These are phyloP conservation scores for Leiothrix lutea DNA, from an alignment of 2,113 vertebrate genomes.

Conservation along the genomic window DNA sequence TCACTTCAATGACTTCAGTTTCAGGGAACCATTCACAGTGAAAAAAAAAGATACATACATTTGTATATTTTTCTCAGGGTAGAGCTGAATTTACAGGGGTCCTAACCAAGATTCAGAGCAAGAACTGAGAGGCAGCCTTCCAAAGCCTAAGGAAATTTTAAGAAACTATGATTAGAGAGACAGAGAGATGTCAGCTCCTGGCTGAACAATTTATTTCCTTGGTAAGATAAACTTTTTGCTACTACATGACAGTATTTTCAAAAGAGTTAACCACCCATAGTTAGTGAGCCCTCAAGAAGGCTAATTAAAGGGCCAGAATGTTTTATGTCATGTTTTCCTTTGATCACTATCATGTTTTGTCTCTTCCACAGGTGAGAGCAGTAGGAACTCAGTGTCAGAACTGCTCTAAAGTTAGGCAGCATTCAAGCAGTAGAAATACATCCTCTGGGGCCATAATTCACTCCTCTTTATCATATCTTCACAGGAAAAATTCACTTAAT, in stretches of 20 bases:
- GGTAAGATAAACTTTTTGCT: neutral
- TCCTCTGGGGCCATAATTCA: neutral
- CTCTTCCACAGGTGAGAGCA: neutral
- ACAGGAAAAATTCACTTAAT: neutral
- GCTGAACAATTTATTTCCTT: neutral
- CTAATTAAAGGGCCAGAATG: neutral
- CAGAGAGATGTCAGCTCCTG: neutral
- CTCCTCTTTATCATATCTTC: neutral
- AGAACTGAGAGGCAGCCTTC: neutral
- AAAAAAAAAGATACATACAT: neutral
- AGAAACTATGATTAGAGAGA: neutral
- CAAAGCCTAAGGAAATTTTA: neutral
- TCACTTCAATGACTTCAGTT: neutral
- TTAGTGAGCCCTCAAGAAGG: neutral
- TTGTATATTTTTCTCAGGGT: neutral
- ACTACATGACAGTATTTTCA: neutral
- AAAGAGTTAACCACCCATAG: neutral
- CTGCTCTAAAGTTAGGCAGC: neutral
- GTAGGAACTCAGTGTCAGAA: neutral
- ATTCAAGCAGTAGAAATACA: neutral
- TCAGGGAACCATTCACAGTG: neutral
- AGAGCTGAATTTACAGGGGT: neutral
- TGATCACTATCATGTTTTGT: neutral
- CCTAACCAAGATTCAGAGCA: neutral
- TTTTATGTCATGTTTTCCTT: neutral